Base-by-base conservation (phyloP, 2,113 vertebrate species). In the Oophaga pumilio region DNA sequence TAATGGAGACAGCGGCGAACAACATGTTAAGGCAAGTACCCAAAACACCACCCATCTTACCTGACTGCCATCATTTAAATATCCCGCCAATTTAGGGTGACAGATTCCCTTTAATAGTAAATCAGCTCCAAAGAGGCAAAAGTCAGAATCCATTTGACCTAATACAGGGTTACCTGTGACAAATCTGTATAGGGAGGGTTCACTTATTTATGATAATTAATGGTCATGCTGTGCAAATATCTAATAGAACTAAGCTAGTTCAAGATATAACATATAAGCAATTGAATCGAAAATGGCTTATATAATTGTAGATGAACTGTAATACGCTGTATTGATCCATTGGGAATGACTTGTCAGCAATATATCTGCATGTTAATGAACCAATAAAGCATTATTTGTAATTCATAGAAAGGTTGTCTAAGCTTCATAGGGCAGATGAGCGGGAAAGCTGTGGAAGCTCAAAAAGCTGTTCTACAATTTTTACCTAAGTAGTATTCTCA, bases 331-430 rank as follows among this genome's bases (percentile, higher is more conserved):
- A 85, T 77, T 77, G 53, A 74, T 85, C 57, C 74, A 64, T 76
- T 85, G 84, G 84, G 84, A 85, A 49, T 14, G 64, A 76, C 43
- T 53, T 53, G 66, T 15, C 82, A 73, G 28, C 43, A 26, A 57
- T 18, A 56, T 24, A 81, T 66, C 57, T 76, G 84, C 77, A 85
- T 85, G 76, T 74, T 85, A 85, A 76, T 85, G 84, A 85, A 79
- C 57, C 85, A 76, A 78, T 86, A 86, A 86, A 86, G 59, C 28
- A 43, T 86, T 86, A 78, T 86, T 86, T 86, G 85, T 86, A 79
- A 78, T 56, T 50, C 60, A 64, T 86, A 53, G 49, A 86, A 86
- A 78, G 59, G 85, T 79, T 78, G 76, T 86, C 60, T 28, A 86
- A 66, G 76, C 76, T 78, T 86, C 73, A 86, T 60, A 50, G 49